These are phyloP conservation scores for Ctena decussata DNA, from an alignment of 2,888 invertebrate genomes.

Conservation along the genomic window DNA sequence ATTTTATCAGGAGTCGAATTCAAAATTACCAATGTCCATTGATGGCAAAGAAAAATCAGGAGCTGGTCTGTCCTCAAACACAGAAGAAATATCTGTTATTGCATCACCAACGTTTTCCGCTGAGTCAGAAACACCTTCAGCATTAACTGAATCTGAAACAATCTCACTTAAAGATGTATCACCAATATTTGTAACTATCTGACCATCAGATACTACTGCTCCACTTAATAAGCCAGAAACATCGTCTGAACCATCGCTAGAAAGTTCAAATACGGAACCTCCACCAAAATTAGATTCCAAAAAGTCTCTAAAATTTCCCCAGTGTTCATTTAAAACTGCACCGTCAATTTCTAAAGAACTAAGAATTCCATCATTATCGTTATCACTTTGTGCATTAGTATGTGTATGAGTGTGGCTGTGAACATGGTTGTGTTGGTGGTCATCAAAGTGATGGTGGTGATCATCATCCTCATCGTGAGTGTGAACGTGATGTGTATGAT, in stretches of 20 bases:
- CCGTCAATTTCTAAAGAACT: neutral
- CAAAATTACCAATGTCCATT: neutral
- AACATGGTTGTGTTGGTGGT: constrained; percentile 23
- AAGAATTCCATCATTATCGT: neutral
- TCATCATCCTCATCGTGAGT: constrained; percentile 31
- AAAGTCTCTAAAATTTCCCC: neutral
- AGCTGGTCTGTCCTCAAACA: neutral
- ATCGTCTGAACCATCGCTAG: neutral
- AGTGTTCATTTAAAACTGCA: neutral
- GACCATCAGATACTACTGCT: neutral
- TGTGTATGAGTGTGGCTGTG: constrained; percentile 11
- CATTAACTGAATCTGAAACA: neutral
- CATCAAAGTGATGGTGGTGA: constrained; percentile 14
- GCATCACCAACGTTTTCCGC: neutral
- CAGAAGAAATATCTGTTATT: neutral
- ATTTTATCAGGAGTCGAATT: neutral
- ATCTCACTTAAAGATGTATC: neutral
- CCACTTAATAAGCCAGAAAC: neutral
- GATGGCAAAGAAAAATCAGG: neutral
- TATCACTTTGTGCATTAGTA: neutral
- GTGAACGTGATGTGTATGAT: constrained; percentile 30
- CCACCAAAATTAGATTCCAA: neutral
- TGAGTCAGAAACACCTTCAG: neutral
- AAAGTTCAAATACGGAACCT: neutral
- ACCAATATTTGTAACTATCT: too few relatives aligned